Evolutionary conservation across 2,888 invertebrate genomes (phyloP).

Genomic region (Oeneis ivallda): DNA sequence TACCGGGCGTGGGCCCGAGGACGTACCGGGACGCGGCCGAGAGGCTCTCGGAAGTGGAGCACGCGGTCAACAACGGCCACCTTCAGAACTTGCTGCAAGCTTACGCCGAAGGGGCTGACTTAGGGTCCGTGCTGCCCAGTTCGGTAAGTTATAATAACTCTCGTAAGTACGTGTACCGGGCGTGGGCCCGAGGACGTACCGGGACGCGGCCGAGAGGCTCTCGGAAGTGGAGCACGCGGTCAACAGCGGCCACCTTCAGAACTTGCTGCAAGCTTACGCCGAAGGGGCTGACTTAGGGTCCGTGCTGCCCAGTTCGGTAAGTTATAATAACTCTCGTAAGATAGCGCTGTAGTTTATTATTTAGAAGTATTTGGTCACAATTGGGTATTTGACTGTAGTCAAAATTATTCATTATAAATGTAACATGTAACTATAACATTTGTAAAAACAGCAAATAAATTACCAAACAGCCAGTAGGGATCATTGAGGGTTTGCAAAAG

Average conservation of each 20-base stretch:
- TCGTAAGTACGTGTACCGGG: conserved; percentile 89
- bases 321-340: too few species aligned
- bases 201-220: conserved; percentile 89
- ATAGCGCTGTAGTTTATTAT: too few species aligned
- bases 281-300: conserved; percentile 95
- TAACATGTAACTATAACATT: too few species aligned
- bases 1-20: conserved; percentile 91
- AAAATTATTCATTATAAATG: too few species aligned
- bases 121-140: conserved; percentile 89
- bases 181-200: conserved; percentile 91
- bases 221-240: conserved; percentile 95
- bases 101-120: conserved; percentile 95
- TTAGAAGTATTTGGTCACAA: too few species aligned
- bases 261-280: conserved; percentile 94
- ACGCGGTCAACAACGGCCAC: conserved; percentile 94
- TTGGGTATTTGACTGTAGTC: too few species aligned
- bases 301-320: conserved; percentile 89
- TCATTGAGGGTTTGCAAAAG: too few species aligned
- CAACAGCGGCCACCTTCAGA: conserved; percentile 92
- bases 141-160: conserved; percentile 77
- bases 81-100: conserved; percentile 93
- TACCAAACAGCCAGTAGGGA: too few species aligned
- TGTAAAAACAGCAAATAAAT: too few species aligned
- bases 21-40: conserved; percentile 92
- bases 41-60: conserved; percentile 91